Percentiles rank a stretch among this genome's conserved stretches.
phyloP scores from a whole-genome alignment of 2,113 vertebrate species.

The Microcebus ravelobensis region DNA sequence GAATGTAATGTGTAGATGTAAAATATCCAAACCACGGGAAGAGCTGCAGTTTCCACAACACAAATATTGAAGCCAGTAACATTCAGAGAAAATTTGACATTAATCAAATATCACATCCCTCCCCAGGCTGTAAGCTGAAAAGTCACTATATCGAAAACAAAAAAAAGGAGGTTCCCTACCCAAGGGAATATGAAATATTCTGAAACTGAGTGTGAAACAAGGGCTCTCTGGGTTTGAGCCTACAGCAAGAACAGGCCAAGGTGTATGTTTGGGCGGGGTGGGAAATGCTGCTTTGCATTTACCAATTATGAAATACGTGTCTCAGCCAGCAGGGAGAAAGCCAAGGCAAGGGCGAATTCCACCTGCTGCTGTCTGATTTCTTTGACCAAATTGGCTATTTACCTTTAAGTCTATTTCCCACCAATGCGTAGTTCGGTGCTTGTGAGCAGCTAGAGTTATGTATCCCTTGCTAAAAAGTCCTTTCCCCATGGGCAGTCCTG shows the following conservation, averaged over 20 bases:
- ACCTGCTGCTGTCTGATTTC: background rate
- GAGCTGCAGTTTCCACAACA: constrained; percentile 62
- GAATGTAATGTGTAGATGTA: constrained; percentile 61
- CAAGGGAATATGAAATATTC: background rate
- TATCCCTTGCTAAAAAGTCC: background rate
- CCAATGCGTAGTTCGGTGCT: background rate
- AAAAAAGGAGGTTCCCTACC: background rate
- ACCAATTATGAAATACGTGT: background rate
- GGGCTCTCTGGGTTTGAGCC: background rate
- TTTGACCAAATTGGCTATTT: background rate
- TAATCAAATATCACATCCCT: constrained; percentile 29
- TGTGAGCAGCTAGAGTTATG: background rate
- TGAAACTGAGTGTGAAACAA: background rate
- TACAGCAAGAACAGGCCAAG: background rate
- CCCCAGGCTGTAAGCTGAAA: background rate
- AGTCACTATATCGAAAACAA: background rate
- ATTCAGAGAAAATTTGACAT: constrained; percentile 34
- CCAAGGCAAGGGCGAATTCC: background rate
- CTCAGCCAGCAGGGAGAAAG: background rate
- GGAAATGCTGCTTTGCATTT: background rate
- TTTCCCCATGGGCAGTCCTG: background rate
- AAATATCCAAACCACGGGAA: constrained; percentile 59
- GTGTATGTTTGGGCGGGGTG: background rate
- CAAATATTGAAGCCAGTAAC: constrained; percentile 9
- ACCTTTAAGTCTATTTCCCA: background rate